Conservation (phyloP, 2,113 vertebrate species). For the Donacobius atricapilla region DNA sequence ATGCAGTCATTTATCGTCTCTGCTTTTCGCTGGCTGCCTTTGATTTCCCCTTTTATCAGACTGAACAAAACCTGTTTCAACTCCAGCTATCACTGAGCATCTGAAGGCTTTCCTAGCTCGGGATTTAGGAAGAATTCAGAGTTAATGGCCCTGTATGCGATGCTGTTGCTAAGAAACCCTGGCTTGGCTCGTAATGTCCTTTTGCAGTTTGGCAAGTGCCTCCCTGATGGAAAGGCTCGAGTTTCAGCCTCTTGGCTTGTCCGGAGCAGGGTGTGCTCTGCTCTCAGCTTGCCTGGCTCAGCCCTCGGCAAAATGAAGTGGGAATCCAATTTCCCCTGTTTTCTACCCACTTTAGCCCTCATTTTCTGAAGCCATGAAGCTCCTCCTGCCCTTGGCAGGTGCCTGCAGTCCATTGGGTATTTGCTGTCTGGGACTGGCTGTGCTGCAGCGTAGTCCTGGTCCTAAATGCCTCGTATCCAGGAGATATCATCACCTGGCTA, state of each 20-base stretch:
- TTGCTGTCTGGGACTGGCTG: not conserved
- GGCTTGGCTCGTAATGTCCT: not conserved
- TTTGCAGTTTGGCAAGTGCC: not conserved
- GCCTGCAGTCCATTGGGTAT: not conserved
- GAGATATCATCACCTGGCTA: not conserved
- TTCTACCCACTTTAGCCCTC: not conserved
- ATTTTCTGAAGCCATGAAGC: not conserved
- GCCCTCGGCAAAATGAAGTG: fast-evolving
- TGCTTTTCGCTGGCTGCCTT: not conserved
- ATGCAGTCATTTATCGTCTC: not conserved
- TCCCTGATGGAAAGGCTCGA: not conserved
- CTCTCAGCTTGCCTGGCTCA: not conserved
- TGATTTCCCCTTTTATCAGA: not conserved
- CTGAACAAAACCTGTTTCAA: not conserved
- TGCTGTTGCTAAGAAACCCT: conserved; percentile 52
- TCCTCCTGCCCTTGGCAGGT: not conserved
- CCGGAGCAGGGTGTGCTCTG: not conserved
- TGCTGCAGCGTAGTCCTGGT: fast-evolving
- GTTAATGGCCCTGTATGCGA: not conserved
- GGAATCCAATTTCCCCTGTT: not conserved
- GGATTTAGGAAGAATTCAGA: not conserved
- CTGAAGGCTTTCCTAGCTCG: not conserved
- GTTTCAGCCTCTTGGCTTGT: not conserved
- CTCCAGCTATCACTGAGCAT: fast-evolving
- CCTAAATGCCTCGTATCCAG: not conserved